Base-by-base conservation (phyloP, 2,888 invertebrate genomes). In the Lottia scabra region DNA sequence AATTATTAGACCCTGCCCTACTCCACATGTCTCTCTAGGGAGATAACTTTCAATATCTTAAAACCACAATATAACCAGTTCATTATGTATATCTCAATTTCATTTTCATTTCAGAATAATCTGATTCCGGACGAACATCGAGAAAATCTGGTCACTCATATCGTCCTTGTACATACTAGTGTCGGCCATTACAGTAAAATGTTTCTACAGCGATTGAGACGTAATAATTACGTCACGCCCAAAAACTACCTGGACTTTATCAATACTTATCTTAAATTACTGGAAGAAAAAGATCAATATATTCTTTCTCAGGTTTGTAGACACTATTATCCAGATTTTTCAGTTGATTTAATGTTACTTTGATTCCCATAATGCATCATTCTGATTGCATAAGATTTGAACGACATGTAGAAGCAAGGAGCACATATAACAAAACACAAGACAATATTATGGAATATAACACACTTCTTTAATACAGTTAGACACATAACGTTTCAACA, bases 231-330 rank as follows among this genome's bases (percentile, higher is more conserved):
- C 88, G 95, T 97, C 1, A 97, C 97, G 0, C 97, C 97, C 0
- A 96, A 96, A 82, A 96, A 97, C 86, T 97, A 95, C 88, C 91
- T 97, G 86, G 96, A 97, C 89, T 96, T 93, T 84, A 94, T 97
- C 72, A 93, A 93, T 70, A 94, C 93, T 2, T 97, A 96, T 85
- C 86, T 96, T 1, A 92, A 92, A 77, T 91, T 97, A 44, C 90
- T 97, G 63, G 93, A 94, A 78, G 94, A 95, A 82, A 94, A 94
- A 75, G 91, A 91, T 76, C 87, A 87, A 38, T 91, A 87, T 73
- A 92, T 92, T 48, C 86, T 89, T 38, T 84, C 89, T 10, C 92
- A 91, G 88, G 91, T 90, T 38, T 38, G 38, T 38, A 38, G 38
- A 38, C 38, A 8, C 10, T 1, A 10, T 38, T 38, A 8, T 77